A percentile compares a stretch with the other conserved stretches of the same genome.
phyloP scores from a whole-genome alignment of 2,888 invertebrate species.

The Cerastis leucographa region DNA sequence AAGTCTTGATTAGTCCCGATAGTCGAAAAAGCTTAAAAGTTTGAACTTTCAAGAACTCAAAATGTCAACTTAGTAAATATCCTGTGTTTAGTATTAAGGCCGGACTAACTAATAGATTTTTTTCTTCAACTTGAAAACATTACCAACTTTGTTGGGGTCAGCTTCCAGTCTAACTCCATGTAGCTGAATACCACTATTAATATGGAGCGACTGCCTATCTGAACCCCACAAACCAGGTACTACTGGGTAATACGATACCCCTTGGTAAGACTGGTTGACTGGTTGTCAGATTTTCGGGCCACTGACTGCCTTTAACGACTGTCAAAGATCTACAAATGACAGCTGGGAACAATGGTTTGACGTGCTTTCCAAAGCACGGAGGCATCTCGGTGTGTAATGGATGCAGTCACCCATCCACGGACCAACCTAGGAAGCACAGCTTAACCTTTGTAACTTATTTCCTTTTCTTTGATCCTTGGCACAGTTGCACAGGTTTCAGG shows the following conservation, averaged over 20 bases:
- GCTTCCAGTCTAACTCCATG: too few species aligned
- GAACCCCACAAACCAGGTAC: background rate
- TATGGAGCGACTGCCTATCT: background rate
- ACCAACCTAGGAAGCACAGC: background rate
- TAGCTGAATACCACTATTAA: background rate
- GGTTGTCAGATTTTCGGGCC: background rate
- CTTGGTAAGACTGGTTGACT: background rate
- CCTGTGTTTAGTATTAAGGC: too few species aligned
- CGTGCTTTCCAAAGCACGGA: background rate
- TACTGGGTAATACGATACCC: background rate
- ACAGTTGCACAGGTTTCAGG: constrained; percentile 30
- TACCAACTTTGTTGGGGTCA: too few species aligned
- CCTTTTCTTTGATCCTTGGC: constrained; percentile 10
- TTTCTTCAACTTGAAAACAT: too few species aligned
- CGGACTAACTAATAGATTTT: too few species aligned
- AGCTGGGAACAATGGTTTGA: background rate
- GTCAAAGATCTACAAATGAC: background rate
- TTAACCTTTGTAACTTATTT: background rate
- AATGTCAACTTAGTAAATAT: too few species aligned
- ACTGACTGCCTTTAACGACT: background rate
- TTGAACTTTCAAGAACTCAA: too few species aligned
- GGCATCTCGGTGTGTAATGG: background rate
- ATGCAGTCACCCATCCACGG: background rate
- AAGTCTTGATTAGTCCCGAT: too few species aligned
- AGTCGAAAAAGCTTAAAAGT: too few species aligned